phyloP scores from a whole-genome alignment of 2,888 invertebrate genomes.

The Ptilodon capucinus region DNA sequence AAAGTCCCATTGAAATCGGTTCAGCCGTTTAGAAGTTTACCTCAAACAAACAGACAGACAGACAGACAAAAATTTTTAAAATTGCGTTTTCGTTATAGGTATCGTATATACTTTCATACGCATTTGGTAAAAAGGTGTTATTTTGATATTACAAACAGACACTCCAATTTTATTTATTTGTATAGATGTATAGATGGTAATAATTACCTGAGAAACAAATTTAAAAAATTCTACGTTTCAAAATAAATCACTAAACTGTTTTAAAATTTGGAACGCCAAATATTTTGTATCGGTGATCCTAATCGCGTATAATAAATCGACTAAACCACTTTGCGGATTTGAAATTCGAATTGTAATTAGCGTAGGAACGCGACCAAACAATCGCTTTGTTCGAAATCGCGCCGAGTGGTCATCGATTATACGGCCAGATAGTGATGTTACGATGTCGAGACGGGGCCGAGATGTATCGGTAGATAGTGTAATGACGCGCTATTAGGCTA shows the following conservation, averaged over 20 bases:
- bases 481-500: slow-evolving; percentile 74
- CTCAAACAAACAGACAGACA: too few species aligned
- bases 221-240: too few species aligned
- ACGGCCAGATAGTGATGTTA: slow-evolving; percentile 63
- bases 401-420: slow-evolving; percentile 59
- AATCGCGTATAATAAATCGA: slow-evolving; percentile 2
- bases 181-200: too few species aligned
- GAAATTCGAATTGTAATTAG: slow-evolving; percentile 50
- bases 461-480: slow-evolving; percentile 75
- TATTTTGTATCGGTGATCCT: neutral
- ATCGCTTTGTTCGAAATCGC: slow-evolving; percentile 62
- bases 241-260: neutral
- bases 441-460: slow-evolving; percentile 47
- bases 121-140: too few species aligned
- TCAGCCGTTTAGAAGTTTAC: too few species aligned
- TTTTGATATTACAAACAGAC: too few species aligned
- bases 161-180: too few species aligned
- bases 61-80: too few species aligned
- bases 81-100: too few species aligned
- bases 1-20: too few species aligned
- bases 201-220: too few species aligned
- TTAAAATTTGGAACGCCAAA: slow-evolving; percentile 2
- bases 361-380: slow-evolving; percentile 56
- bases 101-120: too few species aligned
- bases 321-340: slow-evolving; percentile 18